Evolutionary conservation across 2,888 invertebrate species (phyloP), one percentile per base, ranked within the genome.

Genomic region (Orthosia cruda): DNA sequence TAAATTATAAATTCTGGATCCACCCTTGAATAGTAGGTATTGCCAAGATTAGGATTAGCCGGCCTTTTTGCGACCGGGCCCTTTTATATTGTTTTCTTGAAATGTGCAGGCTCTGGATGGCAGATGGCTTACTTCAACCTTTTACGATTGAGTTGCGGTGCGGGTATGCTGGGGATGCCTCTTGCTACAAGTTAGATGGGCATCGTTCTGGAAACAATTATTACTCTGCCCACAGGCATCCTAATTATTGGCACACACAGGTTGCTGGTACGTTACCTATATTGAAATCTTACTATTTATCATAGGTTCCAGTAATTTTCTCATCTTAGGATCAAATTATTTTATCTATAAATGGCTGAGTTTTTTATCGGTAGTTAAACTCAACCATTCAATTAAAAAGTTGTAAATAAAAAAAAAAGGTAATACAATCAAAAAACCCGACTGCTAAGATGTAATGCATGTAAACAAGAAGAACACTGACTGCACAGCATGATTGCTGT

Each of bases 71-170:
- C n/a, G n/a, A 40, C 5, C n/a, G 5, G 32, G 40, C 13, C 40
- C 4, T 15, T 15, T 32, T 2, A 15, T n/a, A 18, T n/a, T 52
- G 11, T 40, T 18, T 70, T 76, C 26, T 49, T 62, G 20, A 47
- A 52, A 15, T 75, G 69, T 81, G 1, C 83, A 94, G 95, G 70
- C 65, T 89, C 73, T 92, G 91, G 92, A 94, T 95, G 95, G 95
- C 94, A n/a, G n/a, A n/a, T n/a, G n/a, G n/a, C n/a, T n/a, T 12
- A 94, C 78, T 92, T 94, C 77, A 93, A 94, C 77, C 49, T 95
- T 3, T 23, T 95, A 3, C 89, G 94, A 62, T 87, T 90, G 0
- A 75, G 89, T 7, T 90, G 91, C 45, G 94, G 95, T 1, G 90
- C 94, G 1, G 95, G 95, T 1, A 86, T 93, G 20, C 86, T 95